These are phyloP conservation scores for Ormyrus pomaceus DNA, from an alignment of 2,888 invertebrate species.

Conservation along the genomic window DNA sequence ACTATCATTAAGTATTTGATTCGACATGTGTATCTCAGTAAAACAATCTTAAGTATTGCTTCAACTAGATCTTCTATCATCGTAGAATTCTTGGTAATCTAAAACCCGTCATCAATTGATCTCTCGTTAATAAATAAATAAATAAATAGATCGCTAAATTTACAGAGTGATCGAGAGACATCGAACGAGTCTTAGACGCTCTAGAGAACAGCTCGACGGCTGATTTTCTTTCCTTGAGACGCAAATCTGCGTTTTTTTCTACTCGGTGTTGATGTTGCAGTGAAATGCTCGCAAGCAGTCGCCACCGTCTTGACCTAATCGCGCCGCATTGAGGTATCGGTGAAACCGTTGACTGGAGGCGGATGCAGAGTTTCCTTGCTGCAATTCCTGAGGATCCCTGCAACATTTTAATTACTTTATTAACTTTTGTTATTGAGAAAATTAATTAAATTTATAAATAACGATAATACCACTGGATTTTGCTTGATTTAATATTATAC, in stretches of 20 bases:
- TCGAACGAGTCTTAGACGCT: constrained; percentile 54
- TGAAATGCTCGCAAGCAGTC: constrained; percentile 84
- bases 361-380: constrained; percentile 84
- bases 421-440: no score
- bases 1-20: constrained; percentile 33
- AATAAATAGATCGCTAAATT: constrained; percentile 28
- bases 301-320: constrained; percentile 88
- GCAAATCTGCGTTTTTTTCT: background rate
- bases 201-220: background rate
- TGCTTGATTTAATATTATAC: no score
- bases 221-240: constrained; percentile 2
- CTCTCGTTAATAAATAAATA: constrained; percentile 41
- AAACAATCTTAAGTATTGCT: background rate
- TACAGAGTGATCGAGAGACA: constrained; percentile 38
- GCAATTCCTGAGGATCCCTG: constrained; percentile 86
- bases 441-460: no score
- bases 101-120: constrained; percentile 50
- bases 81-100: constrained; percentile 19
- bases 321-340: constrained; percentile 87
- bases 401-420: constrained; percentile 66
- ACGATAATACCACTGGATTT: no score
- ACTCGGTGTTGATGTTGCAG: constrained; percentile 83
- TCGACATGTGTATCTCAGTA: background rate
- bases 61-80: constrained; percentile 1
- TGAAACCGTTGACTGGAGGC: constrained; percentile 85